A percentile compares a stretch with the other conserved stretches of the same genome.
These are phyloP conservation scores for Drosophila paramelanica DNA, from an alignment of 2,888 invertebrate genomes.

Conservation along the genomic window DNA sequence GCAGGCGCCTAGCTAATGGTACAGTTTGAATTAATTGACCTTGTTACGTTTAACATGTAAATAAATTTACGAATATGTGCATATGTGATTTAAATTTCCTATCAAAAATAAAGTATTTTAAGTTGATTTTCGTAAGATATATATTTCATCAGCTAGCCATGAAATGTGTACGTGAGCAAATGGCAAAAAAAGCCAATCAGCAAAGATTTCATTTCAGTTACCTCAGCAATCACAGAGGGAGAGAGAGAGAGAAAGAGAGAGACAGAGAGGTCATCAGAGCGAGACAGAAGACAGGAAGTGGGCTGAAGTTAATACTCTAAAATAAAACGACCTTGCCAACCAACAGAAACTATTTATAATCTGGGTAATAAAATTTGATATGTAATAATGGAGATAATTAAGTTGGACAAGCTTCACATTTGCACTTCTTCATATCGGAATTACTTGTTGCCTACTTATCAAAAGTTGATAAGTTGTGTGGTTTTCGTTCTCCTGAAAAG, in stretches of 20 bases:
- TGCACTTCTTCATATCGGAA: background rate
- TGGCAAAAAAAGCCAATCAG: slow-evolving; percentile 12
- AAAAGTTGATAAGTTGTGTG: slow-evolving; percentile 1
- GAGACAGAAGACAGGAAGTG: slow-evolving; percentile 1
- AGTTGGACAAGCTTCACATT: background rate
- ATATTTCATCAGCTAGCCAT: slow-evolving; percentile 54
- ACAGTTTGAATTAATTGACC: slow-evolving; percentile 37
- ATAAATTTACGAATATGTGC: background rate
- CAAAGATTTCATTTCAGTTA: slow-evolving; percentile 9
- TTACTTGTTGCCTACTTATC: slow-evolving; percentile 7
- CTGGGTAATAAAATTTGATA: background rate
- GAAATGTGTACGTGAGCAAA: slow-evolving; percentile 24
- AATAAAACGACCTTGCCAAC: background rate
- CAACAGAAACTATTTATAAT: background rate
- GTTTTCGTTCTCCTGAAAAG: slow-evolving; percentile 6
- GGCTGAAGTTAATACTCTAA: slow-evolving; percentile 2
- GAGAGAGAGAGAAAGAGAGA: background rate
- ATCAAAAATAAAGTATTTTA: slow-evolving; percentile 16
- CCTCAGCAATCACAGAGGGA: slow-evolving; percentile 2
- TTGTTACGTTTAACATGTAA: slow-evolving; percentile 21
- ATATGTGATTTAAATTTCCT: slow-evolving; percentile 8
- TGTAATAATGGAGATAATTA: background rate
- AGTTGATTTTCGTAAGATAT: slow-evolving; percentile 32
- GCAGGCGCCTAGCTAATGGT: slow-evolving; percentile 49
- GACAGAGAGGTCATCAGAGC: background rate